These are phyloP conservation scores for Linurgus olivaceus DNA, from an alignment of 2,797 vertebrate species.

Conservation along the genomic window DNA sequence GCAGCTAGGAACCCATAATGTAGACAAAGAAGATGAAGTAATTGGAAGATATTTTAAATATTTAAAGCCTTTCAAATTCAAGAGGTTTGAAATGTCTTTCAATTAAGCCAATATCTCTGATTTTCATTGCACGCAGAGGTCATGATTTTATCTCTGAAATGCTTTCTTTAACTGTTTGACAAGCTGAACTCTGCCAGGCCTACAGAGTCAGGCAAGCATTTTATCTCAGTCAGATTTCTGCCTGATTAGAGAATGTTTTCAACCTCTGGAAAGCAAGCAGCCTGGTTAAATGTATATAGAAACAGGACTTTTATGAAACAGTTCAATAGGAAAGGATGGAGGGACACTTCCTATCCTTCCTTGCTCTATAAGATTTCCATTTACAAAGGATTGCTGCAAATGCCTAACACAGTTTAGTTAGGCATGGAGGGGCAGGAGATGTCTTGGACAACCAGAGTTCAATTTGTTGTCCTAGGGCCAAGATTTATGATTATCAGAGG, in stretches of 20 bases:
- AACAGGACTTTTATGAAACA: neutral
- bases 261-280: neutral
- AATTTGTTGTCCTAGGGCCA: neutral
- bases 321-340: neutral
- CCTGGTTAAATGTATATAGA: neutral
- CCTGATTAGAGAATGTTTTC: slow-evolving; percentile 33
- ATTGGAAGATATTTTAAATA: neutral
- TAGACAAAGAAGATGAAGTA: neutral
- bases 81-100: neutral
- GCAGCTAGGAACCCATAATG: neutral
- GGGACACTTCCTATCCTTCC: neutral
- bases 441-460: neutral
- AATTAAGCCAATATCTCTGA: neutral
- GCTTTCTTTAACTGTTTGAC: slow-evolving; percentile 14
- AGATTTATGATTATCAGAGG: neutral
- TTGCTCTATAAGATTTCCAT: neutral
- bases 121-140: neutral
- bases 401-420: neutral
- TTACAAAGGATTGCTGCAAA: neutral
- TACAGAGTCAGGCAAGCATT: slow-evolving; percentile 8
- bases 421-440: neutral
- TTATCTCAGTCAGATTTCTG: slow-evolving; percentile 35
- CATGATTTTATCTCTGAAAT: slow-evolving; percentile 36
- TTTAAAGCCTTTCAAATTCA: slow-evolving; percentile 4
- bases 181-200: slow-evolving; percentile 14